Evolutionary conservation across 2,888 invertebrate species (phyloP).

Genomic region (Deilephila porcellus): DNA sequence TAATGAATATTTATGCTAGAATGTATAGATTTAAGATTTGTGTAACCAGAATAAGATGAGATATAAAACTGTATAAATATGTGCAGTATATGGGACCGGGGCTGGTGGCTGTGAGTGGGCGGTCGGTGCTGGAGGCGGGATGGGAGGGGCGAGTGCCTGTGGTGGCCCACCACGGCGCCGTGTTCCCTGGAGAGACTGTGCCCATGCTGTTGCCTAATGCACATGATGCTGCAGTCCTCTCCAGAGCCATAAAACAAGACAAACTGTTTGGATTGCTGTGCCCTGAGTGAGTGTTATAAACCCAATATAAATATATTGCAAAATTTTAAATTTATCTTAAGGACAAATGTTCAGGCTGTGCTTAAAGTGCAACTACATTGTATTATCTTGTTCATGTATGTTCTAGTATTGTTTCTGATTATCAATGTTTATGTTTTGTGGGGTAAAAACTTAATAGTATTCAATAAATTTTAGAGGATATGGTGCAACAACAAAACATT

Average conservation of each 20-base stretch:
- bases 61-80: background rate
- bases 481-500: no score
- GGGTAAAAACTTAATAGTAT: no score
- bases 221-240: slow-evolving; percentile 54
- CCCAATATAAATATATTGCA: no score
- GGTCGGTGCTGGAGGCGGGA: slow-evolving; percentile 70
- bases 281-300: slow-evolving; percentile 57
- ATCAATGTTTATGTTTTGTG: no score
- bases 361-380: background rate
- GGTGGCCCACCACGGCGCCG: slow-evolving; percentile 65
- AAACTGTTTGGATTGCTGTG: slow-evolving; percentile 74
- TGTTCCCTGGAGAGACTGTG: slow-evolving; percentile 80
- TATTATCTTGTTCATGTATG: background rate
- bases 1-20: background rate
- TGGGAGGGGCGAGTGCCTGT: slow-evolving; percentile 70
- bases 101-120: slow-evolving; percentile 61
- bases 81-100: slow-evolving; percentile 72
- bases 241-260: slow-evolving; percentile 54
- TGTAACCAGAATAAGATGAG: no score
- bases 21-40: background rate
- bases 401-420: no score
- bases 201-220: slow-evolving; percentile 69
- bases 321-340: no score
- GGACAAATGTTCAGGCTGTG: no score
- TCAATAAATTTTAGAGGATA: no score